These are phyloP conservation scores for Eulemur rufifrons DNA, from an alignment of 2,113 vertebrate genomes.

Conservation along the genomic window DNA sequence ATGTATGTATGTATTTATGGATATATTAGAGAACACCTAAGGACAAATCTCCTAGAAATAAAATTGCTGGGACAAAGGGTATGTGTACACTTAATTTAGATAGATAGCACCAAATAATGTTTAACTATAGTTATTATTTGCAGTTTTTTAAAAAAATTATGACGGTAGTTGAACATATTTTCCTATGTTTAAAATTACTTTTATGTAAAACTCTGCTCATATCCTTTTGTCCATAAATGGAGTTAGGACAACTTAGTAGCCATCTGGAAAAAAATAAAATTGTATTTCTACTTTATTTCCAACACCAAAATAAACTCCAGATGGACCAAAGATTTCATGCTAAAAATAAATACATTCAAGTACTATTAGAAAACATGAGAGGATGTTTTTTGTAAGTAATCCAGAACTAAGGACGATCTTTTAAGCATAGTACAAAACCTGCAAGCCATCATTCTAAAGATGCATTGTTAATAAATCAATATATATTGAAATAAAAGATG, in stretches of 20 bases:
- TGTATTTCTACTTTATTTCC: conserved; percentile 74
- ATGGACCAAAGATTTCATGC: conserved; percentile 72
- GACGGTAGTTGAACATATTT: conserved; percentile 52
- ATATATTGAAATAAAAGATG: neutral
- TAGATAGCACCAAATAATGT: neutral
- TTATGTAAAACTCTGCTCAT: conserved; percentile 33
- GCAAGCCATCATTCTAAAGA: neutral
- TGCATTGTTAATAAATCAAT: neutral
- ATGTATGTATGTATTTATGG: neutral
- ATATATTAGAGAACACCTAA: neutral
- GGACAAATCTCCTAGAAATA: neutral
- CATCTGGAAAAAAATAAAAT: conserved; percentile 75
- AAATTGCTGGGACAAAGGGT: neutral
- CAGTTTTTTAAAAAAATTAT: neutral
- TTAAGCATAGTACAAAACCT: conserved; percentile 19
- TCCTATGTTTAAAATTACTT: conserved; percentile 50
- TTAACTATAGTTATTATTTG: conserved; percentile 36
- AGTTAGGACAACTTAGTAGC: conserved; percentile 72
- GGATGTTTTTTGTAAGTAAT: conserved; percentile 56
- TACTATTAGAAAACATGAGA: conserved; percentile 75
- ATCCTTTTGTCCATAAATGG: conserved; percentile 71
- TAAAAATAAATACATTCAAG: conserved; percentile 78
- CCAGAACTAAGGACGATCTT: conserved; percentile 45
- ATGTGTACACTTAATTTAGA: neutral
- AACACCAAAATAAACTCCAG: conserved; percentile 79